Conservation (phyloP, 2,113 vertebrate species). For the Crotalus horridus region DNA sequence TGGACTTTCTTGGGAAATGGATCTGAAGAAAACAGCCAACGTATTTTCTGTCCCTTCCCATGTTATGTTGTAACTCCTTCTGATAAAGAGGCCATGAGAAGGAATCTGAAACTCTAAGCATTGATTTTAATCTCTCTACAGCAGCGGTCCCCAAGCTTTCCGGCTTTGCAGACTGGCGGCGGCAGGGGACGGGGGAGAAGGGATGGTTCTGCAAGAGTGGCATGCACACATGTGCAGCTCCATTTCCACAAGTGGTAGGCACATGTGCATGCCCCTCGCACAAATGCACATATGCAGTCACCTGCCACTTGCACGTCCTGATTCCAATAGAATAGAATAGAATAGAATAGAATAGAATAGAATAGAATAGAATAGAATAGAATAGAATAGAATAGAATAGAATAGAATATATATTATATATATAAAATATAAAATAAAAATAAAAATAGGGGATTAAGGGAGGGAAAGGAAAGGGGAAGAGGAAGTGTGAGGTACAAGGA, state of each 20-base stretch:
- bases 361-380: background rate
- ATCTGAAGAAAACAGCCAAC: background rate
- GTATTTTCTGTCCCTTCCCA: background rate
- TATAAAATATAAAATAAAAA: no score
- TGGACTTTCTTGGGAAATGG: background rate
- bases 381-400: background rate
- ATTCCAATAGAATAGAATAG: background rate
- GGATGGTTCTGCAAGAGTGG: background rate
- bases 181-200: background rate
- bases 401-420: background rate
- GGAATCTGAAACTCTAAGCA: background rate
- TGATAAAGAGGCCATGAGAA: background rate
- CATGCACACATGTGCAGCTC: background rate
- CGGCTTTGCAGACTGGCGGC: background rate
- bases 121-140: background rate
- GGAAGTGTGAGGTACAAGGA: no score
- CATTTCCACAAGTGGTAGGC: background rate
- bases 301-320: background rate
- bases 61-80: background rate
- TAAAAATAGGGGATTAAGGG: no score
- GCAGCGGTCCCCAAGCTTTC: background rate
- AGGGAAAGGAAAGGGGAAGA: no score
- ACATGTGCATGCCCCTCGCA: background rate
- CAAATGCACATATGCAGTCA: background rate
- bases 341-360: background rate